Evolutionary conservation across 2,888 invertebrate species (phyloP), one percentile per base, ranked within the genome.

Genomic region (Mongoloraphidia duomilia): DNA sequence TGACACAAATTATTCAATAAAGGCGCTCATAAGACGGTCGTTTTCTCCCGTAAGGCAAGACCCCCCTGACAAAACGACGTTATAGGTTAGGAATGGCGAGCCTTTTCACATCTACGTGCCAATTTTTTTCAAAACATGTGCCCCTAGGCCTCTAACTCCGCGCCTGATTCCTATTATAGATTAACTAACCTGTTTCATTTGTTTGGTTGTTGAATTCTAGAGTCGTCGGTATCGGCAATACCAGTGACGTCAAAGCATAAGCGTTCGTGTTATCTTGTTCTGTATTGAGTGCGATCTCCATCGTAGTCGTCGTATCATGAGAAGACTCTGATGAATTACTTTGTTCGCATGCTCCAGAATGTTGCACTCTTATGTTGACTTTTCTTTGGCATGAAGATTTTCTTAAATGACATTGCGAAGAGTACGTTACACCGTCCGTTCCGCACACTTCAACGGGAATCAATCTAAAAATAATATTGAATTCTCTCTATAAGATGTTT

Each of bases 341-440:
- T 26, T 6, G 26, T 6, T 26, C 84, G 66, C 91, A 91, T 65
- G 82, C 78, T 41, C 89, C 90, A 54, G 79, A 75, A 62, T 87
- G 82, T 54, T 75, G 73, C 54, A 80, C 72, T 50, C 76, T 70
- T 52, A 85, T 79, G 66, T 81, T 80, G 59, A 80, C 77, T 56
- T 82, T 75, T 56, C 79, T 74, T 61, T 80, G 80, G 66, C 91
- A 92, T 49, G 86, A 82, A 57, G 82, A 79, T 61, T 83, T 79
- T 49, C 84, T 74, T 56, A 91, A 71, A 61, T 82, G 79, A 71
- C 91, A 92, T 66, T 86, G 76, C 65, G 77, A 83, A 54, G 70
- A 68, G 65, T 85, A 85, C 43, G 82, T 82, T 58, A 75, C 72
- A 44, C 77, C 79, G 65, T 84, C 82, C 42, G 77, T 76, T 54